Percentiles rank a stretch among this genome's conserved stretches.
Conservation (phyloP, 1,140 invertebrate genomes). For the Zaprionus ornatus region DNA sequence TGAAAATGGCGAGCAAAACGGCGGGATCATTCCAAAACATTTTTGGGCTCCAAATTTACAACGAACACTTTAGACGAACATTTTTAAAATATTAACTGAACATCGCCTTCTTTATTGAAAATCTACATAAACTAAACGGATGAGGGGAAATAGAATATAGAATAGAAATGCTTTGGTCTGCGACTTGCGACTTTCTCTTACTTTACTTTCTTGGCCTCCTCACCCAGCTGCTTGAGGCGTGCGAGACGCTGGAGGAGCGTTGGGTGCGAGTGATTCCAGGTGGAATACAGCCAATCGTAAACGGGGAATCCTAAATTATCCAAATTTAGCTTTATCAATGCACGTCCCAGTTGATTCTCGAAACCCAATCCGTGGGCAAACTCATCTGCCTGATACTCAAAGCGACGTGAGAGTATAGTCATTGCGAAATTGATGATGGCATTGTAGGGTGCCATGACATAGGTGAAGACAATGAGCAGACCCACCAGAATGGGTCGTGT, state of each 20-base stretch:
- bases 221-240: slow-evolving; percentile 65
- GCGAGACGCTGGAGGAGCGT: slow-evolving; percentile 96
- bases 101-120: slow-evolving; percentile 44
- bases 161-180: slow-evolving; percentile 63
- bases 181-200: slow-evolving; percentile 16
- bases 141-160: not conserved
- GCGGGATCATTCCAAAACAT: slow-evolving; percentile 66
- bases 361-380: slow-evolving; percentile 94
- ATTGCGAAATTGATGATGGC: slow-evolving; percentile 90
- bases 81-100: slow-evolving; percentile 45
- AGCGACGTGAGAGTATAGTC: slow-evolving; percentile 89
- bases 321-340: slow-evolving; percentile 96
- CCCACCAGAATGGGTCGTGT: slow-evolving; percentile 95
- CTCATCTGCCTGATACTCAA: slow-evolving; percentile 98
- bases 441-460: slow-evolving; percentile 97
- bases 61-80: slow-evolving; percentile 38
- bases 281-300: slow-evolving; percentile 94
- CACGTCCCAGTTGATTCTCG: slow-evolving; percentile 88
- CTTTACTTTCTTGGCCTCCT: slow-evolving; percentile 54
- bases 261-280: slow-evolving; percentile 98
- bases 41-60: slow-evolving; percentile 23
- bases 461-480: slow-evolving; percentile 95
- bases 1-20: slow-evolving; percentile 37
- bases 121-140: slow-evolving; percentile 44
- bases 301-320: slow-evolving; percentile 98